phyloP scores from a whole-genome alignment of 2,113 vertebrate species.

The Himantopus leucocephalus region DNA sequence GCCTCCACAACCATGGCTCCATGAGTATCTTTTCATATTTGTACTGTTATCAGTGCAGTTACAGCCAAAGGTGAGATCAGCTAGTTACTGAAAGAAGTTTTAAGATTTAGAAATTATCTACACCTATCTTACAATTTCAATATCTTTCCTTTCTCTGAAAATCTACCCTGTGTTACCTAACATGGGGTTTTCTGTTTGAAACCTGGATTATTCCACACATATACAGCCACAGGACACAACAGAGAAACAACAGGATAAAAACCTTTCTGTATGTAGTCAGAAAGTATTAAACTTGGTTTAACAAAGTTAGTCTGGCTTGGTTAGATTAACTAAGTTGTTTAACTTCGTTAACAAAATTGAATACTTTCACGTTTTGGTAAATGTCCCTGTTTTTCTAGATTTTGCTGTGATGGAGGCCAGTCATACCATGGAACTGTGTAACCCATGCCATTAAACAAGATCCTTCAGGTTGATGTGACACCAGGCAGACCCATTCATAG shows the following conservation, averaged over 20 bases:
- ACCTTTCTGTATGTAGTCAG: neutral
- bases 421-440: neutral
- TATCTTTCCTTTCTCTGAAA: neutral
- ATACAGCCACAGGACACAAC: neutral
- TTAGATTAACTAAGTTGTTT: neutral
- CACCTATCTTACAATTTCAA: neutral
- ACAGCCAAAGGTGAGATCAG: neutral
- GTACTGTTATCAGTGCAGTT: neutral
- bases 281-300: neutral
- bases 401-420: neutral
- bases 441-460: neutral
- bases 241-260: neutral
- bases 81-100: neutral
- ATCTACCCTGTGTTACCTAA: fast-evolving
- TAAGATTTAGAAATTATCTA: neutral
- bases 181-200: neutral
- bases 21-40: neutral
- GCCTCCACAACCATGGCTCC: neutral
- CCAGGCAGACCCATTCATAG: neutral
- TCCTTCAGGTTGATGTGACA: neutral
- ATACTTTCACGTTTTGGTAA: neutral
- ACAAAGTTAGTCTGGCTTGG: neutral
- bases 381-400: neutral
- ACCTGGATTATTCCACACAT: fast-evolving
- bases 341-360: neutral